phyloP scores from a whole-genome alignment of 2,888 invertebrate species.

The Sminthurides aquaticus region DNA sequence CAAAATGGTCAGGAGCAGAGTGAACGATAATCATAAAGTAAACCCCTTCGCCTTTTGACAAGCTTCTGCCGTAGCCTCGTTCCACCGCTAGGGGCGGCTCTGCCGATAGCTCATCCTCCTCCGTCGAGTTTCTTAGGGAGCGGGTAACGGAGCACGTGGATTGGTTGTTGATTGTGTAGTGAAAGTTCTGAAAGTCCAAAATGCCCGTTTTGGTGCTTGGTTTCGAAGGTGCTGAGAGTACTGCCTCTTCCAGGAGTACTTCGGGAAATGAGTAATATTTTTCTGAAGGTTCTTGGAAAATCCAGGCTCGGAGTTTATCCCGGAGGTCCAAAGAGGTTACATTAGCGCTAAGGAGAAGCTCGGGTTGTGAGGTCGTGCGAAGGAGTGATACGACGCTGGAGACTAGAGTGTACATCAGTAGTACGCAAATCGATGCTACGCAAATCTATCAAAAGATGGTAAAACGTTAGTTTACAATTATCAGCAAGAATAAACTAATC shows the following conservation, averaged over 20 bases:
- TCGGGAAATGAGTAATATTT: neutral
- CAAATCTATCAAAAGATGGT: conserved; percentile 32
- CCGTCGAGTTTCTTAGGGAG: neutral
- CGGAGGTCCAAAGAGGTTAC: conserved; percentile 23
- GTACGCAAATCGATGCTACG: conserved; percentile 31
- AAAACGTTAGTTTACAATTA: too few species aligned
- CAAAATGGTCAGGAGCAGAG: conserved; percentile 44
- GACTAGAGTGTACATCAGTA: conserved; percentile 41
- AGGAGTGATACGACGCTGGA: conserved; percentile 35
- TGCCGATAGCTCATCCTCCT: neutral
- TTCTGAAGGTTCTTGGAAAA: conserved; percentile 13
- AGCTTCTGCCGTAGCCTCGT: neutral
- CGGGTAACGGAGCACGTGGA: conserved; percentile 27
- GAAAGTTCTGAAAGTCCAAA: conserved; percentile 33
- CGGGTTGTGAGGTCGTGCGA: conserved; percentile 11
- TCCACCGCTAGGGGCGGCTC: neutral
- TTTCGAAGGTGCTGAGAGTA: neutral
- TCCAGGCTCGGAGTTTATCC: conserved; percentile 37
- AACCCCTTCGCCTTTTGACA: conserved; percentile 26
- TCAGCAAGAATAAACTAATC: too few species aligned
- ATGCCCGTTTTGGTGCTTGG: neutral
- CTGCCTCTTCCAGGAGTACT: neutral
- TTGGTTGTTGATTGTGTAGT: conserved; percentile 37
- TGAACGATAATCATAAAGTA: conserved; percentile 44
- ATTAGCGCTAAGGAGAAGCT: conserved; percentile 9